Evolutionary conservation across 1,140 invertebrate genomes (phyloP).

Genomic region (Zaprionus lachaisei): DNA sequence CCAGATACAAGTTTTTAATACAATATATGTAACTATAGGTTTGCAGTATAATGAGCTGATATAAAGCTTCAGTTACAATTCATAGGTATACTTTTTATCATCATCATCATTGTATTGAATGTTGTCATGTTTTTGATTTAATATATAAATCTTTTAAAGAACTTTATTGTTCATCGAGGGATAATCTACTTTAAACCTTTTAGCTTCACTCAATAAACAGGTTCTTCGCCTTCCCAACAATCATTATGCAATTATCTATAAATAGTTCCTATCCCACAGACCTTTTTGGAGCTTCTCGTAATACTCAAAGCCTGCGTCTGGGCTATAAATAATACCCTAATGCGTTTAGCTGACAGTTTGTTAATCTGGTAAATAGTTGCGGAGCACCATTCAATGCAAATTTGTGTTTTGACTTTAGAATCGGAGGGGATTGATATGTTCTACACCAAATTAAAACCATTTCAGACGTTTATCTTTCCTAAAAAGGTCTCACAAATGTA

Average conservation of each 20-base stretch:
- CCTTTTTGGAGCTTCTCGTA: background rate
- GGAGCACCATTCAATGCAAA: conserved; percentile 30
- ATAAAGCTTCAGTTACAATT: background rate
- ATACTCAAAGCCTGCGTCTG: background rate
- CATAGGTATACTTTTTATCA: background rate
- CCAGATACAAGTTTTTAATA: background rate
- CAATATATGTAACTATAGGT: background rate
- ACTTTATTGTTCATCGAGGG: background rate
- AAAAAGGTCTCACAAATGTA: conserved; percentile 5
- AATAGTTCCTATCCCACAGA: background rate
- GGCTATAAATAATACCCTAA: conserved; percentile 24
- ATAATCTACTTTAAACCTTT: background rate
- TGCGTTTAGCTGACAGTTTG: conserved; percentile 27
- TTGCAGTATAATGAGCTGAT: background rate
- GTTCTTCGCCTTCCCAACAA: background rate
- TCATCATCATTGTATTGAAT: background rate
- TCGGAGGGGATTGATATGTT: conserved; percentile 26
- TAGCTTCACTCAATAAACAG: background rate
- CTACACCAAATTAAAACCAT: conserved; percentile 39
- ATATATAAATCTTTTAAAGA: background rate
- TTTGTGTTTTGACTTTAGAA: conserved; percentile 20
- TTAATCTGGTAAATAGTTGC: conserved; percentile 25
- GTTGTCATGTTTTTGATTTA: background rate
- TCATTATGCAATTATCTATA: background rate
- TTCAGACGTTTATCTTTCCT: conserved; percentile 14